A percentile compares a stretch with the other conserved stretches of the same genome.
Conservation (phyloP, 2,797 vertebrate genomes). For the Austrolebias charrua region DNA sequence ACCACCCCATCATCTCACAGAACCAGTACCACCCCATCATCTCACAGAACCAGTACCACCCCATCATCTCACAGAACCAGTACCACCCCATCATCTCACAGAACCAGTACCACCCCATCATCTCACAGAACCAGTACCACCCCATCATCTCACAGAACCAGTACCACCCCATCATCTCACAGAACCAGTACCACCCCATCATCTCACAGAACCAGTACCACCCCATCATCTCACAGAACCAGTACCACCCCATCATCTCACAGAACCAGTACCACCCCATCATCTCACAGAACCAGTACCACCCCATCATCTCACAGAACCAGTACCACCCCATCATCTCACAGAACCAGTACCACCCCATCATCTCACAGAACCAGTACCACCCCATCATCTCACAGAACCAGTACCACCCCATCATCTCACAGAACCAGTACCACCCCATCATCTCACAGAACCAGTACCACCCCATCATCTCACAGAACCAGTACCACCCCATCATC, state of each 20-base stretch:
- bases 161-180: constrained; percentile 3
- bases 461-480: constrained; percentile 4
- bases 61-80: background rate
- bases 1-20: constrained; percentile 3
- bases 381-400: constrained; percentile 3
- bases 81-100: constrained; percentile 3
- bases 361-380: background rate
- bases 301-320: constrained; percentile 3
- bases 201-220: background rate
- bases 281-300: background rate
- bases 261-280: constrained; percentile 3
- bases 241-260: constrained; percentile 3
- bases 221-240: constrained; percentile 1
- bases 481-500: constrained; percentile 3
- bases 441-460: background rate
- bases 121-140: background rate
- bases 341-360: constrained; percentile 2
- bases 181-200: constrained; percentile 2
- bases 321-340: constrained; percentile 3
- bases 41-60: background rate
- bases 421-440: constrained; percentile 1
- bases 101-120: constrained; percentile 6
- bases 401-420: constrained; percentile 3
- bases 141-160: background rate
- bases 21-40: constrained; percentile 4